Evolutionary conservation across 2,797 vertebrate genomes (phyloP), one percentile per base, ranked within the genome.

Genomic region (Mormyrops boulengeri): DNA sequence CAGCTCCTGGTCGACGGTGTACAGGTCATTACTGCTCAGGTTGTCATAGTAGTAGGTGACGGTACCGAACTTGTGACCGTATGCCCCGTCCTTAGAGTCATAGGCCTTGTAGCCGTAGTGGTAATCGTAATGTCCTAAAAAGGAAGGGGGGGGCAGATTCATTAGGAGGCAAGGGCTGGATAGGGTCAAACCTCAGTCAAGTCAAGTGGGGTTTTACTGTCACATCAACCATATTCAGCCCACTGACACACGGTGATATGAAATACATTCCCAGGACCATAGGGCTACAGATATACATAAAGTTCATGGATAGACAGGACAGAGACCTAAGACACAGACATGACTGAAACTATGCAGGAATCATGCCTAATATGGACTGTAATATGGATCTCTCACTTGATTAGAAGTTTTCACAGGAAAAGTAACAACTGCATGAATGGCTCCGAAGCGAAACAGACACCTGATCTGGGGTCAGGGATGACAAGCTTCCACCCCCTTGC

Each of bases 41-140:
- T 98, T 99, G 96, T 99, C 98, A 0, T 99, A 99, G 93, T 99
- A 99, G 94, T 99, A 99, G 49, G 98, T 99, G 91, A 98, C 97
- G 0, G 98, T 97, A 95, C 96, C 98, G 0, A 97, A 98, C 92
- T 99, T 99, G 93, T 97, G 97, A 2, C 96, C 94, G 12, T 95
- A 97, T 9, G 97, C 93, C 0, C 96, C 96, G 0, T 99, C 98
- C 0, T 97, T 96, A 90, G 94, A 93, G 0, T 99, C 97, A 0
- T 96, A 98, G 50, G 97, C 96, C 92, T 98, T 97, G 96, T 98
- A 99, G 88, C 97, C 94, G 2, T 98, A 98, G 93, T 97, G 97
- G 93, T 98, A 98, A 91, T 99, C 98, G 0, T 97, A 99, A 92
- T 99, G 98, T 88, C 97, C 98, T 99, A 92, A 0, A 0, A 4